Percentiles rank a stretch among this genome's conserved stretches.
Conservation (phyloP, 2,888 invertebrate genomes). For the Macrosiphum euphorbiae region DNA sequence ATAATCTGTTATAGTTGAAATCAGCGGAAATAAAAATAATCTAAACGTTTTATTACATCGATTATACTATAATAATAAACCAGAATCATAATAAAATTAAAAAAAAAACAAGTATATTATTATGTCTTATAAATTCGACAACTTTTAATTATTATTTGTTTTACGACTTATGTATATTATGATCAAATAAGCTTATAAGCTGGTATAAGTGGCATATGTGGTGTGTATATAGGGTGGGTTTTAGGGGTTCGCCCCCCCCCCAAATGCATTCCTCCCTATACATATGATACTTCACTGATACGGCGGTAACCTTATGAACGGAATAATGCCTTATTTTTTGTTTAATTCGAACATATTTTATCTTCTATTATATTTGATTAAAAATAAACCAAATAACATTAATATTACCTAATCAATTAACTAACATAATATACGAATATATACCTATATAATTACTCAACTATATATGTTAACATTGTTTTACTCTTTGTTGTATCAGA, state of each 20-base stretch:
- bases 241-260: no score
- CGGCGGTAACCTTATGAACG: no score
- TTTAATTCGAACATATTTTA: background rate
- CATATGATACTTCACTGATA: background rate
- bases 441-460: background rate
- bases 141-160: background rate
- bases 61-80: background rate
- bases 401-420: slow-evolving; percentile 20
- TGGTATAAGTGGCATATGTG: no score
- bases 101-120: background rate
- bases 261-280: background rate
- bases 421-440: background rate
- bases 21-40: background rate
- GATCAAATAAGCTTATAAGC: background rate
- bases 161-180: background rate
- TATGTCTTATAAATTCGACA: background rate
- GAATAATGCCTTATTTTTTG: background rate
- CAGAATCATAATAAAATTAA: background rate
- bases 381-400: slow-evolving; percentile 6
- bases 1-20: background rate
- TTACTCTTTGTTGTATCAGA: background rate
- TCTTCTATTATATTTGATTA: background rate
- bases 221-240: no score
- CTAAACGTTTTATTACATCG: background rate
- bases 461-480: background rate